These are phyloP conservation scores for Oligia strigilis DNA, from an alignment of 2,888 invertebrate species.

Conservation along the genomic window DNA sequence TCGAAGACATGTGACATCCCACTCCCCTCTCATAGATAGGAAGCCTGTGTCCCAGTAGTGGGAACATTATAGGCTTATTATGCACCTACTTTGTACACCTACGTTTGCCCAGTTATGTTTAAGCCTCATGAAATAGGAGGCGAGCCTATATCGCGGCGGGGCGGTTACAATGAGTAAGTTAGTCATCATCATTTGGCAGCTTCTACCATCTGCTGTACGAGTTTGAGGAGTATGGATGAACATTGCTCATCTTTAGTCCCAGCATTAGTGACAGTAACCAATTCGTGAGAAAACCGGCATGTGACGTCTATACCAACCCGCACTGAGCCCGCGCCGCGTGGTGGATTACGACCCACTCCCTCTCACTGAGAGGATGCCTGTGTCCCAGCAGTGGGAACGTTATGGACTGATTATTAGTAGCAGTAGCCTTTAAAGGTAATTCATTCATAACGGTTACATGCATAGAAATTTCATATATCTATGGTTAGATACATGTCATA, in stretches of 20 bases:
- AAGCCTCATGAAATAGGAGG: background rate
- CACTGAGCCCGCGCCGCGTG: too few relatives aligned
- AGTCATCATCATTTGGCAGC: background rate
- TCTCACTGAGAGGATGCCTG: too few relatives aligned
- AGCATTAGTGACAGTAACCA: background rate
- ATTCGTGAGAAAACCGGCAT: too few relatives aligned
- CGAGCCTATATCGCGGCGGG: background rate
- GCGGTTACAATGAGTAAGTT: background rate
- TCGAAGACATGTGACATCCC: too few relatives aligned
- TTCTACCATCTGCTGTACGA: background rate
- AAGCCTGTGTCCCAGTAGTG: too few relatives aligned
- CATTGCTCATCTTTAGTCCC: background rate
- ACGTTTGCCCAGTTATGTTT: background rate
- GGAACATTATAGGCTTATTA: too few relatives aligned
- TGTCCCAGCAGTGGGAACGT: too few relatives aligned
- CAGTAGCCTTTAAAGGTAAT: background rate
- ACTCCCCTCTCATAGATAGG: too few relatives aligned
- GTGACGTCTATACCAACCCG: too few relatives aligned
- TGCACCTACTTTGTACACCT: background rate
- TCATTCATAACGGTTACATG: background rate
- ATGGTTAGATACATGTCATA: constrained; percentile 4
- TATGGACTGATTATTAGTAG: background rate
- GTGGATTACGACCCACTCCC: too few relatives aligned
- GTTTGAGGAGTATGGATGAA: background rate
- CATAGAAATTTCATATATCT: too few relatives aligned